These are phyloP conservation scores for Xiphophorus maculatus DNA, from an alignment of 2,113 vertebrate genomes.

Conservation along the genomic window DNA sequence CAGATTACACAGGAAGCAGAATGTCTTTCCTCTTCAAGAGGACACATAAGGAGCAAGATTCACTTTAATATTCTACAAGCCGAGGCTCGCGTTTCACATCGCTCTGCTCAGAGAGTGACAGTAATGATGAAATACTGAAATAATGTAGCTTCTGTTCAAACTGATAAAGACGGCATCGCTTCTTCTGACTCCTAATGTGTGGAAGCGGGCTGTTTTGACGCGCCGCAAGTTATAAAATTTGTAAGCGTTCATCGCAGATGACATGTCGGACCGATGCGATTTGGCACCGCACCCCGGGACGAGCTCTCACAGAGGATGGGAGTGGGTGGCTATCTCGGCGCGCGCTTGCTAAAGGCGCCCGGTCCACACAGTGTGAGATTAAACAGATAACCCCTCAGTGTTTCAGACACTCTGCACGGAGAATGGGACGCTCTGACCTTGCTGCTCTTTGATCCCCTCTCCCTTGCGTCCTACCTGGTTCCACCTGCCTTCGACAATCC, in stretches of 20 bases:
- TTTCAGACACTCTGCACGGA: constrained; percentile 10
- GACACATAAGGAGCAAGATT: constrained; percentile 24
- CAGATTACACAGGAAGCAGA: no score
- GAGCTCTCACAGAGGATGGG: constrained; percentile 33
- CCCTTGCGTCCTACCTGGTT: constrained; percentile 12
- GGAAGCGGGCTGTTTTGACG: constrained; percentile 37
- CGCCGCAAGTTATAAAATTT: constrained; percentile 19
- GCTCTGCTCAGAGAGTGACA: constrained; percentile 44
- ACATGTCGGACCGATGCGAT: constrained; percentile 33
- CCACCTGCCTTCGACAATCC: constrained; percentile 18
- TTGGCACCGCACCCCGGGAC: constrained; percentile 43
- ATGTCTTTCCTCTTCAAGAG: constrained; percentile 11
- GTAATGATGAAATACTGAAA: constrained; percentile 55
- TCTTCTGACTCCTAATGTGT: constrained; percentile 47
- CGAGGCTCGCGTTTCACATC: constrained; percentile 42
- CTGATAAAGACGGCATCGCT: constrained; percentile 54
- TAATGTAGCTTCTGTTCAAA: constrained; percentile 48
- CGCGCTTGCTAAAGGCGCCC: constrained; percentile 30
- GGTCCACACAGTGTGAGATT: constrained; percentile 16
- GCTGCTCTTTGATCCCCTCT: constrained; percentile 22
- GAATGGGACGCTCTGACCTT: constrained; percentile 33
- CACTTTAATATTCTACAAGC: constrained; percentile 46
- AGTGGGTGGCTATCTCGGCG: constrained; percentile 40
- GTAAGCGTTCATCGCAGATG: constrained; percentile 55
- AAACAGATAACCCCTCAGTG: constrained; percentile 30